Evolutionary conservation across 2,888 invertebrate genomes (phyloP).

Genomic region (Carabus problematicus): DNA sequence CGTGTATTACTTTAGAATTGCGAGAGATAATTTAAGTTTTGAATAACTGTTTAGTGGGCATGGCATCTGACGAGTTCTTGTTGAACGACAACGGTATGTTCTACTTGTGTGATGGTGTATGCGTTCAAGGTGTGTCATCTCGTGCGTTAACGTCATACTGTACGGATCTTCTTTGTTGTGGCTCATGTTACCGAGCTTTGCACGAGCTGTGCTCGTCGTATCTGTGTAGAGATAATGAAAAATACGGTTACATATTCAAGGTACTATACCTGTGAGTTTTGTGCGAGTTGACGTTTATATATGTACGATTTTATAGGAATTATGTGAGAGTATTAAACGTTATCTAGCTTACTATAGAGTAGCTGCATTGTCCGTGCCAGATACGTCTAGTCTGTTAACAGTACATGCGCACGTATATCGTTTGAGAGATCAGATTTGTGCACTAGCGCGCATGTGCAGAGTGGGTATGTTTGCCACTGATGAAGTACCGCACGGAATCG

Average conservation of each 20-base stretch:
- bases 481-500: constrained; percentile 61
- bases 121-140: constrained; percentile 53
- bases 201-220: constrained; percentile 50
- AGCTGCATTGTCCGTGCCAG: constrained; percentile 53
- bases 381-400: constrained; percentile 50
- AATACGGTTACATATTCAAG: constrained; percentile 55
- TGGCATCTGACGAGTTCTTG: constrained; percentile 54
- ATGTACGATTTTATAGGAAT: constrained; percentile 60
- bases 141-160: constrained; percentile 51
- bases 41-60: constrained; percentile 53
- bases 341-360: constrained; percentile 68
- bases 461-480: constrained; percentile 53
- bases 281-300: neutral
- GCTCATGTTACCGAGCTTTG: constrained; percentile 55
- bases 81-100: constrained; percentile 51
- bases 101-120: constrained; percentile 50
- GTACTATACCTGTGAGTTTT: constrained; percentile 45
- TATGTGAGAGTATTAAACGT: constrained; percentile 67
- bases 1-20: neutral
- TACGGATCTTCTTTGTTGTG: constrained; percentile 53
- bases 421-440: constrained; percentile 63
- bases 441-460: constrained; percentile 65
- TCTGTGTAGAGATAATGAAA: constrained; percentile 50
- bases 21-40: neutral
- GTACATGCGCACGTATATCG: constrained; percentile 59